Percentiles rank a stretch among this genome's conserved stretches.
Conservation (phyloP, 1,140 invertebrate genomes). For the Aporrectodea caliginosa region DNA sequence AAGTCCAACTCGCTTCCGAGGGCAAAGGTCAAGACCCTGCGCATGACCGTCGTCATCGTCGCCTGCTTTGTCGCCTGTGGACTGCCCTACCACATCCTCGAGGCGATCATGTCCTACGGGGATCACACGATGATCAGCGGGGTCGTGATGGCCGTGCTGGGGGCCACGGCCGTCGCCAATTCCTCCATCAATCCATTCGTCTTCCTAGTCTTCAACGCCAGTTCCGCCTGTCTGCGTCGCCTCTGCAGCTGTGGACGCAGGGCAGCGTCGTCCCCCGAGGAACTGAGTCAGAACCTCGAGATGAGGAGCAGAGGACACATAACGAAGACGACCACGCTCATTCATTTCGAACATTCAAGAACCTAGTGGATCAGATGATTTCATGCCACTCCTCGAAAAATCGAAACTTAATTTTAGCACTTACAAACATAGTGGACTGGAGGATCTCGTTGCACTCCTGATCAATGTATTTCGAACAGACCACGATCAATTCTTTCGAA, state of each 20-base stretch:
- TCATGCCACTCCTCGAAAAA: neutral
- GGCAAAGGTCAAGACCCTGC: conserved; percentile 55
- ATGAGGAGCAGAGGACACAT: neutral
- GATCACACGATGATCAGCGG: conserved; percentile 39
- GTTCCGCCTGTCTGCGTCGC: conserved; percentile 17
- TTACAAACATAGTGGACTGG: too few species aligned
- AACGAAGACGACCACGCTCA: neutral
- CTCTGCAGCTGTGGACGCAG: neutral
- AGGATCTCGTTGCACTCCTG: neutral
- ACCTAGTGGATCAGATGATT: neutral
- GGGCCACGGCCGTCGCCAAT: conserved; percentile 47
- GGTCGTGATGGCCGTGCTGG: conserved; percentile 42
- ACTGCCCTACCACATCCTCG: conserved; percentile 52
- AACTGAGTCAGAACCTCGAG: neutral
- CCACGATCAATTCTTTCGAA: neutral
- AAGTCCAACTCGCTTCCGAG: conserved; percentile 43
- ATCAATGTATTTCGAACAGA: neutral
- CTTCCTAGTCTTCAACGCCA: conserved; percentile 49
- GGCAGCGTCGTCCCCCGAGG: neutral
- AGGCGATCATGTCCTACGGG: conserved; percentile 52
- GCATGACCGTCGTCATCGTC: conserved; percentile 56
- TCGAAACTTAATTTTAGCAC: neutral
- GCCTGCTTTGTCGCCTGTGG: conserved; percentile 48
- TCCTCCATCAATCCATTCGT: conserved; percentile 52
- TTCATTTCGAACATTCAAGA: neutral